Evolutionary conservation across 2,797 vertebrate species (phyloP).

Genomic region (Scomberomorus guttatus): DNA sequence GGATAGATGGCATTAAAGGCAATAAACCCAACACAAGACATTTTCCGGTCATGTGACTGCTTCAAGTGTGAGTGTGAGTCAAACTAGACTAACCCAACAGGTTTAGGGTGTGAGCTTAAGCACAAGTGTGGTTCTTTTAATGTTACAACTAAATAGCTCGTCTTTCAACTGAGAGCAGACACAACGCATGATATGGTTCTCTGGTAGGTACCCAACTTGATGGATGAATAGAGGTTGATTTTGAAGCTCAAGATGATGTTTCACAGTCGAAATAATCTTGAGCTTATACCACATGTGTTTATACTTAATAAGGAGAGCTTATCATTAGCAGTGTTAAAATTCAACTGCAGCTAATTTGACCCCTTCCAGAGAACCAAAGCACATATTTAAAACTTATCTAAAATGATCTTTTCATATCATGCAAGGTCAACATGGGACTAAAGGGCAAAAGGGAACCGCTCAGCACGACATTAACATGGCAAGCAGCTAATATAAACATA

Average conservation of each 20-base stretch:
- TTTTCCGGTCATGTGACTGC: conserved; percentile 20
- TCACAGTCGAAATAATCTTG: not conserved
- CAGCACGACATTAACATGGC: conserved; percentile 25
- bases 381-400: conserved; percentile 1
- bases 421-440: conserved; percentile 27
- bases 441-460: conserved; percentile 21
- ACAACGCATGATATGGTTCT: conserved; percentile 13
- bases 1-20: conserved; percentile 42
- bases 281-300: not conserved
- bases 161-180: conserved; percentile 21
- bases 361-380: conserved; percentile 21
- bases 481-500: conserved; percentile 16
- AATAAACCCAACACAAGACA: conserved; percentile 53
- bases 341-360: not conserved
- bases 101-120: conserved; percentile 45
- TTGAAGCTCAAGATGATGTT: conserved; percentile 22
- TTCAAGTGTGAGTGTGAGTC: conserved; percentile 33
- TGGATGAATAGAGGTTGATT: conserved; percentile 10
- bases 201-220: conserved; percentile 1
- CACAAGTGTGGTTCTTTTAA: conserved; percentile 5
- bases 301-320: not conserved
- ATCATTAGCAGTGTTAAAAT: not conserved
- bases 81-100: conserved; percentile 41
- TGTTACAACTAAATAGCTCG: conserved; percentile 1
- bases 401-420: conserved; percentile 32